Evolutionary conservation across 1,140 invertebrate genomes (phyloP), one percentile per base, ranked within the genome.

Genomic region (Antheraea mylitta): DNA sequence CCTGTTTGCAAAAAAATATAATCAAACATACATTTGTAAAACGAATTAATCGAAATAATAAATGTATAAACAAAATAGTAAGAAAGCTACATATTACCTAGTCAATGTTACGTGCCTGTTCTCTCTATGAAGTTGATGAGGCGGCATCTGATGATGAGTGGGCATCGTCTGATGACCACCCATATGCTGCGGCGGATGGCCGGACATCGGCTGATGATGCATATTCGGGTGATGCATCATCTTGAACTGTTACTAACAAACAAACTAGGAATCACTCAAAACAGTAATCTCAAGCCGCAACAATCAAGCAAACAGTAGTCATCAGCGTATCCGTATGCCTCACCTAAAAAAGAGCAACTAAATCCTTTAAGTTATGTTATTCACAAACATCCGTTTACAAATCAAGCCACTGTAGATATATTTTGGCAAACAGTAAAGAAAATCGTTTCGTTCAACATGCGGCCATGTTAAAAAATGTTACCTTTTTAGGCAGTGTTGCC

Each of bases 171-270:
- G 89, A 73, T 91, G 89, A 60, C 80, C 83, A 58, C 80, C 79
- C 74, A 89, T 72, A 77, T 91, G 89, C 78, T 91, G 89, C 68
- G 87, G 83, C 71, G 89, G 89, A 80, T 90, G 89, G 72, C 87
- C 87, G 53, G 89, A 91, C 83, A 91, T 91, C 78, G 87, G 81
- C 83, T 90, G 89, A 87, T 91, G 89, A 89, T 91, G 89, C 87
- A 91, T 91, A 82, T 91, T 91, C 83, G 89, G 89, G 83, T 91
- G 89, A 89, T 91, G 89, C 89, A 91, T 91, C 89, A 91, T 91
- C 83, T 82, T 89, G 69, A 69, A 71, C 77, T 84, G 74, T 76
- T 78, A 84, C 83, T 76, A 78, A 76, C 76, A 87, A 86, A 83
- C 81, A 88, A 83, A 79, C 72, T 66, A 73, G 74, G 73, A 77